phyloP scores from a whole-genome alignment of 1,140 invertebrate genomes.

The Oscheius sp. region DNA sequence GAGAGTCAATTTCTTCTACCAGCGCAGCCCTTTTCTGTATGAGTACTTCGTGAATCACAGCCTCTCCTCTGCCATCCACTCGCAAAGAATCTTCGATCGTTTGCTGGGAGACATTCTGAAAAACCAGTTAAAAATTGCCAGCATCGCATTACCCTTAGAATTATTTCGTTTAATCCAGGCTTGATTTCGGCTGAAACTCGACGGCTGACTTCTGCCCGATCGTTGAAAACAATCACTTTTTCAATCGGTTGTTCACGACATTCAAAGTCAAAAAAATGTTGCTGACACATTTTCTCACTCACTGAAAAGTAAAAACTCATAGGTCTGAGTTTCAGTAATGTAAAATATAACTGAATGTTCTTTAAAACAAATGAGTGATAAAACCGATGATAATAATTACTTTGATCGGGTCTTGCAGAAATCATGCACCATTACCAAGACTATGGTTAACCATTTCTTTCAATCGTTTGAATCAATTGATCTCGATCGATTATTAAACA shows the following conservation, averaged over 20 bases:
- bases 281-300: too few relatives aligned
- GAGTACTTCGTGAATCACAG: slow-evolving; percentile 60
- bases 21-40: slow-evolving; percentile 12
- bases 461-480: too few relatives aligned
- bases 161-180: slow-evolving; percentile 45
- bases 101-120: slow-evolving; percentile 37
- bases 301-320: too few relatives aligned
- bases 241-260: slow-evolving; percentile 45
- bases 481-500: too few relatives aligned
- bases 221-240: slow-evolving; percentile 49
- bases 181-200: slow-evolving; percentile 35
- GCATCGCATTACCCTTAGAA: slow-evolving; percentile 40
- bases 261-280: slow-evolving; percentile 29
- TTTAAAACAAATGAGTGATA: too few relatives aligned
- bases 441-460: too few relatives aligned
- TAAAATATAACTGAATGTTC: too few relatives aligned
- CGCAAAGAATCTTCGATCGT: slow-evolving; percentile 48
- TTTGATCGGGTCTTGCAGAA: too few relatives aligned
- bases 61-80: slow-evolving; percentile 60
- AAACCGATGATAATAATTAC: too few relatives aligned
- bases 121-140: too few relatives aligned
- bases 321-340: too few relatives aligned
- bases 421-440: too few relatives aligned
- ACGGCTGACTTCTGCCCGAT: slow-evolving; percentile 50
- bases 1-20: slow-evolving; percentile 36